A percentile compares a stretch with the other conserved stretches of the same genome.
Evolutionary conservation across 2,888 invertebrate species (phyloP).

Genomic region (Acholoe squamosa): DNA sequence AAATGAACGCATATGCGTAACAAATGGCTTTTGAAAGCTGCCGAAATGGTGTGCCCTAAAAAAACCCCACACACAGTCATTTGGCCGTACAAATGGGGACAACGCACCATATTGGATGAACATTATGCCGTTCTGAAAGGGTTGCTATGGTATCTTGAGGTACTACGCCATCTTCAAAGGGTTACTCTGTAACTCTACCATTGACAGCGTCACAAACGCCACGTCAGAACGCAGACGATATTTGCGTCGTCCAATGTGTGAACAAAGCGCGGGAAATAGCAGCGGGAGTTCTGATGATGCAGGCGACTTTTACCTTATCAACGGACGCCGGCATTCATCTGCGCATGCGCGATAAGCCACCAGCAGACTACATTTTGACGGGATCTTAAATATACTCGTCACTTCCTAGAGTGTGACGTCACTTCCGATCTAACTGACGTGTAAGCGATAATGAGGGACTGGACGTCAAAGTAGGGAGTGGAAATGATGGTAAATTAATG

Average conservation of each 20-base stretch:
- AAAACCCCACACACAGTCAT: too few relatives aligned
- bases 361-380: neutral
- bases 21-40: too few relatives aligned
- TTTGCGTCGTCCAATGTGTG: neutral
- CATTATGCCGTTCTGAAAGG: too few relatives aligned
- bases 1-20: too few relatives aligned
- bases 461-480: neutral
- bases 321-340: constrained; percentile 31
- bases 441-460: neutral
- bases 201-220: neutral
- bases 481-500: neutral
- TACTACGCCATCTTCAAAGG: too few relatives aligned
- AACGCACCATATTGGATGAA: too few relatives aligned
- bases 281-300: constrained; percentile 5
- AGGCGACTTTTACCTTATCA: constrained; percentile 18
- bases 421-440: neutral
- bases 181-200: too few relatives aligned
- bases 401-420: neutral
- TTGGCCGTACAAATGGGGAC: too few relatives aligned
- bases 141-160: too few relatives aligned
- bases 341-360: constrained; percentile 9
- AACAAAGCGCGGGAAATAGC: neutral
- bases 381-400: constrained; percentile 21
- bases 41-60: too few relatives aligned
- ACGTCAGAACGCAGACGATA: neutral